Evolutionary conservation across 2,113 vertebrate species (phyloP).

Genomic region (Antennarius striatus): DNA sequence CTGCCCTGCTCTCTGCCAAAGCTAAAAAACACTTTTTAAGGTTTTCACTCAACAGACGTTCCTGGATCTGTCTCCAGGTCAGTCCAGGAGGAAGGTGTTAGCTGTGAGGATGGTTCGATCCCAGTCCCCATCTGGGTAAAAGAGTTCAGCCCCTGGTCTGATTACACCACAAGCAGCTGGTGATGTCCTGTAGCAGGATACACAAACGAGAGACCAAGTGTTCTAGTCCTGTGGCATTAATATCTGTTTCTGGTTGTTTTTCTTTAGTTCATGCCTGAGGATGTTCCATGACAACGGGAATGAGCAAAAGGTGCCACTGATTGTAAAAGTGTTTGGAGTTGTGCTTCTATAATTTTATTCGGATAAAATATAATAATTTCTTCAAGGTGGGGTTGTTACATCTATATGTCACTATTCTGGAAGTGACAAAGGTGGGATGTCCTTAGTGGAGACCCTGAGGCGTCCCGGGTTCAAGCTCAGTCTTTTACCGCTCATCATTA

Average conservation of each 20-base stretch:
- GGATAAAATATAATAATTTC: too few relatives aligned
- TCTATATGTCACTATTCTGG: too few relatives aligned
- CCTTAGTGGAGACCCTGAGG: too few relatives aligned
- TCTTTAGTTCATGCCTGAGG: conserved; percentile 39
- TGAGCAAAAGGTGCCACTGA: conserved; percentile 46
- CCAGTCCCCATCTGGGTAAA: conserved; percentile 61
- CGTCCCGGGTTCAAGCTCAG: too few relatives aligned
- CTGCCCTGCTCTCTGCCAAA: too few relatives aligned
- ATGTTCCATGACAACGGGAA: conserved; percentile 54
- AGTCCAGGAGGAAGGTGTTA: conserved; percentile 30
- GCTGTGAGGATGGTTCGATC: conserved; percentile 45
- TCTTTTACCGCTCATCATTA: too few relatives aligned
- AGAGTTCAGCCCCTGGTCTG: conserved; percentile 64
- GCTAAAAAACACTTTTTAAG: too few relatives aligned
- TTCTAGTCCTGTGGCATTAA: conserved; percentile 18
- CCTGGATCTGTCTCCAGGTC: conserved; percentile 21
- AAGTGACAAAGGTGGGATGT: too few relatives aligned
- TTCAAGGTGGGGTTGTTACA: too few relatives aligned
- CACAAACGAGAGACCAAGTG: conserved; percentile 25
- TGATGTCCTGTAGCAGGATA: conserved; percentile 29
- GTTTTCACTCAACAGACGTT: too few relatives aligned
- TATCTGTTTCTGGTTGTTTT: conserved; percentile 30
- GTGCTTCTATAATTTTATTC: too few relatives aligned
- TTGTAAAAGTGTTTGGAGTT: conserved; percentile 12
- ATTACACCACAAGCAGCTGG: conserved; percentile 67